These are phyloP conservation scores for Dascillus cervinus DNA, from an alignment of 2,888 invertebrate species.

Conservation along the genomic window DNA sequence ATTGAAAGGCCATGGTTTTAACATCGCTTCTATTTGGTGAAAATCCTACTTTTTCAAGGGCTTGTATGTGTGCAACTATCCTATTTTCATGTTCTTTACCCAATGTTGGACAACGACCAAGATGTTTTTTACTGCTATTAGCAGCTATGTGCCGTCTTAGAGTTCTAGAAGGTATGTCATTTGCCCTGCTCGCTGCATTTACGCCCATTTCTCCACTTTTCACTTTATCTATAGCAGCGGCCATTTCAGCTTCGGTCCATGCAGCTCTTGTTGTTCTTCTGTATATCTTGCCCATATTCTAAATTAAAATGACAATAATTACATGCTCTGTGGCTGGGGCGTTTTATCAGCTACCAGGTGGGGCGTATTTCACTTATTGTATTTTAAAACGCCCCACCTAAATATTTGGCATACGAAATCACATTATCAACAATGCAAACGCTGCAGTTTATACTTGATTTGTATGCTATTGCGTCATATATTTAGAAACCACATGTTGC, in stretches of 20 bases:
- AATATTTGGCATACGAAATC: too few relatives aligned
- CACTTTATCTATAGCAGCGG: too few relatives aligned
- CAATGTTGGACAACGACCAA: conserved; percentile 3
- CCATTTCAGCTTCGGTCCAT: too few relatives aligned
- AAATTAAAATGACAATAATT: too few relatives aligned
- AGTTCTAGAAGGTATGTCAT: conserved; percentile 5
- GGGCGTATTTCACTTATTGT: too few relatives aligned
- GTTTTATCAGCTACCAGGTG: too few relatives aligned
- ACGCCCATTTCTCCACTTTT: conserved; percentile 3
- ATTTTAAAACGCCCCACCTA: too few relatives aligned
- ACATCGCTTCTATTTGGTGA: background rate
- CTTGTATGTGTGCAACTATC: conserved; percentile 16
- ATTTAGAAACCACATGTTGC: too few relatives aligned
- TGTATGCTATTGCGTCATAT: conserved; percentile 1
- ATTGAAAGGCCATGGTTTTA: conserved; percentile 6
- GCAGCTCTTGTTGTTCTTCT: conserved; percentile 3
- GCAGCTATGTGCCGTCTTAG: conserved; percentile 3
- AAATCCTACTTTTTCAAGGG: conserved; percentile 17
- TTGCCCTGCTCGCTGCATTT: conserved; percentile 3
- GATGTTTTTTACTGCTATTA: conserved; percentile 1
- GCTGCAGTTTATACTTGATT: conserved; percentile 1
- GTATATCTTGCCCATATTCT: too few relatives aligned
- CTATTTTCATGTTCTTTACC: conserved; percentile 16
- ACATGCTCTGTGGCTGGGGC: too few relatives aligned
- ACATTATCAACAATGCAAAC: conserved; percentile 1